Percentiles rank a stretch among this genome's conserved stretches.
Conservation (phyloP, 2,888 invertebrate genomes). For the Boloria selene region DNA sequence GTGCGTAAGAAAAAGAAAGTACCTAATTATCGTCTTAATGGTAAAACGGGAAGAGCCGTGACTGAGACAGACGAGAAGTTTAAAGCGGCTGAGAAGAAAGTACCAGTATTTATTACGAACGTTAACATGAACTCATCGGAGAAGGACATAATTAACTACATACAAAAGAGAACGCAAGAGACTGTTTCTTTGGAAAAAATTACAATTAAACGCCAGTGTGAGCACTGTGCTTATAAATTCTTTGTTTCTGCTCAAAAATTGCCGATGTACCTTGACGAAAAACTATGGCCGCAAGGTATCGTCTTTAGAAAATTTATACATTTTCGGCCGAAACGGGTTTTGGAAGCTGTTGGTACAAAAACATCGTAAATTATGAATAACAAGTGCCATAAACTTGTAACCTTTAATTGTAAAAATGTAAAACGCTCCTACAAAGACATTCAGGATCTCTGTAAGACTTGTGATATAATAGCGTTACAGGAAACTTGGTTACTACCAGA, state of each 20-base stretch:
- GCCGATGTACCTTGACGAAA: slow-evolving; percentile 12
- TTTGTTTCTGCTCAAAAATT: slow-evolving; percentile 11
- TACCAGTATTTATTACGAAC: slow-evolving; percentile 43
- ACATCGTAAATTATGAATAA: too few species aligned
- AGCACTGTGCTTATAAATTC: slow-evolving; percentile 19
- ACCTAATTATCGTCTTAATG: not conserved
- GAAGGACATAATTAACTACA: slow-evolving; percentile 37
- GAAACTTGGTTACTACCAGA: not conserved
- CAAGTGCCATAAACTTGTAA: too few species aligned
- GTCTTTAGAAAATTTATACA: slow-evolving; percentile 24
- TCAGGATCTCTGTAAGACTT: slow-evolving; percentile 18
- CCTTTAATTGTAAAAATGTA: too few species aligned
- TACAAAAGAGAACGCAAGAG: slow-evolving; percentile 38
- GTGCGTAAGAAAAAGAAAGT: slow-evolving; percentile 17
- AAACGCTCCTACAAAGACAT: too few species aligned
- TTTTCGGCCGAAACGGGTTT: slow-evolving; percentile 9
- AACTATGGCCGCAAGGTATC: slow-evolving; percentile 24
- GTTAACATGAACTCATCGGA: slow-evolving; percentile 37
- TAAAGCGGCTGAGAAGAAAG: slow-evolving; percentile 38
- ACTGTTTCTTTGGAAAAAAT: slow-evolving; percentile 31
- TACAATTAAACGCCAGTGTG: slow-evolving; percentile 3
- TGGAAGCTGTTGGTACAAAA: not conserved
- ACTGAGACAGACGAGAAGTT: slow-evolving; percentile 23
- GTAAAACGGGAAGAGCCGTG: slow-evolving; percentile 5
- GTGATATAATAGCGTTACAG: slow-evolving; percentile 5